Conservation (phyloP, 2,797 vertebrate genomes). For the Aldrovandia affinis region DNA sequence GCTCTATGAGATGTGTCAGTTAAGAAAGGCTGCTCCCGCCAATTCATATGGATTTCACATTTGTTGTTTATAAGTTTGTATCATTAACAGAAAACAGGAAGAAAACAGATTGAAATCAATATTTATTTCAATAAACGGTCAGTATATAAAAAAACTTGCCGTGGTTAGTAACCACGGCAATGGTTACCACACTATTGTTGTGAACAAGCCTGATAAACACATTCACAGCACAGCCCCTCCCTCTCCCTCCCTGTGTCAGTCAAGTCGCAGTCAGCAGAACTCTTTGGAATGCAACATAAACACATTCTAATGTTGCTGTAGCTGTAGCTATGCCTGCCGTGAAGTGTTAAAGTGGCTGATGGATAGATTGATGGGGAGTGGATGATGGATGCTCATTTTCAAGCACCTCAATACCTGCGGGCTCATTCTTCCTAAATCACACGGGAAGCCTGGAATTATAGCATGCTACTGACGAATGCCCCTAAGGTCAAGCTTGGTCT, state of each 20-base stretch:
- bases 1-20: not conserved
- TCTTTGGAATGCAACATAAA: not conserved
- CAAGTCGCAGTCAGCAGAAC: constrained; percentile 19
- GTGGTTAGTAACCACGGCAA: not conserved
- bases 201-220: not conserved
- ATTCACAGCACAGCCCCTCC: not conserved
- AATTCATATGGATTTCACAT: not conserved
- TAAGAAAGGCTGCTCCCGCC: not conserved
- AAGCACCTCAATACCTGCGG: not conserved
- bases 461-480: not conserved
- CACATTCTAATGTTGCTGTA: not conserved
- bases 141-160: not conserved
- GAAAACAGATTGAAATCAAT: not conserved
- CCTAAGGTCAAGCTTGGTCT: not conserved
- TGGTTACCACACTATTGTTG: not conserved
- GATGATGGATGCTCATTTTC: not conserved
- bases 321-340: not conserved
- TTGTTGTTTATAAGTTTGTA: not conserved
- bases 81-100: not conserved
- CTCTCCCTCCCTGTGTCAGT: not conserved
- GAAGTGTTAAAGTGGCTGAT: not conserved
- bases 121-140: not conserved
- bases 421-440: constrained; percentile 21
- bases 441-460: not conserved
- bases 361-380: not conserved